Evolutionary conservation across 2,888 invertebrate genomes (phyloP), one percentile per base, ranked within the genome.

Genomic region (Rutpela maculata): DNA sequence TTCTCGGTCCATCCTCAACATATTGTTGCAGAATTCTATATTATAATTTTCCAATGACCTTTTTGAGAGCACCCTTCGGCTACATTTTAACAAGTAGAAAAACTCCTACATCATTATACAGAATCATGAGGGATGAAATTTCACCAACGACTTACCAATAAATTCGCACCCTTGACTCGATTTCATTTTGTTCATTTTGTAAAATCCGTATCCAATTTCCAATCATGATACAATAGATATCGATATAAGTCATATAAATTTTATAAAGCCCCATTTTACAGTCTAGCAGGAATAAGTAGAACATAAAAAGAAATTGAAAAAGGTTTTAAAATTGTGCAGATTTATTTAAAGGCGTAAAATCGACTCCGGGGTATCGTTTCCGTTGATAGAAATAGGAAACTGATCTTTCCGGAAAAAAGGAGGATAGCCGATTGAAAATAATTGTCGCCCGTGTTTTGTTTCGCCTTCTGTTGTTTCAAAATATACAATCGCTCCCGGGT

Each of bases 381-480:
- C 81, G 72, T 76, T 84, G 87, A 87, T 87, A 84, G 87, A 80
- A 88, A 88, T 78, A 76, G 84, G 84, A 84, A 82, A 82, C 82
- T 81, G 86, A 86, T 83, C 80, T 80, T 78, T 81, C 68, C 77
- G 75, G 82, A 84, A 85, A 85, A 85, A 84, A 84, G 83, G 81
- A 82, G 83, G 84, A 85, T 84, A 82, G 86, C 84, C 89, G 88
- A 89, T 89, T 89, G 89, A 89, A 89, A 89, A 89, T 89, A 89
- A 89, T 89, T 89, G 89, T 89, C 89, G 86, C 86, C 86, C 86
- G 86, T 86, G 86, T 88, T 88, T 87, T 86, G 86, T 85, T 85
- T 85, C 84, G 85, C 83, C 85, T 85, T 84, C 83, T 86, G 85
- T 85, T 86, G 87, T 86, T 86, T 84, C 84, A 80, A 84, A 80